Base-by-base conservation (phyloP, 2,888 invertebrate genomes). In the Ectemnius cavifrons region DNA sequence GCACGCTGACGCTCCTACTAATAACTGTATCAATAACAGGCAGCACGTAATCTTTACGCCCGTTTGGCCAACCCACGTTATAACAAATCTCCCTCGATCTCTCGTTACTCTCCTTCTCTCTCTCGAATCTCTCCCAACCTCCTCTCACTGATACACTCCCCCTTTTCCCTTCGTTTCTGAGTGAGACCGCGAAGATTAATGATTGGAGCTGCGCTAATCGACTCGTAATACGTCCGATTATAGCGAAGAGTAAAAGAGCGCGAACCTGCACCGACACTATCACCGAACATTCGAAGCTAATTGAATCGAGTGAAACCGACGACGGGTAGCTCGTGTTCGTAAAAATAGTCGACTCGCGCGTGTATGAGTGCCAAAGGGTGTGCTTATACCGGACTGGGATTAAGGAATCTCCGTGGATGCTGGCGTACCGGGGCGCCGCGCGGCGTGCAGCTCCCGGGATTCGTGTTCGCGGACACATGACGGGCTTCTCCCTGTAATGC, bases 401-500 rank as follows among this genome's bases (percentile, higher is more conserved):
- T 52, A 52, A 52, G 52, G 37, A 37, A 37, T 37, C 37, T 37
- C 37, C 37, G 37, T 37, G 37, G 37, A 37, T 37, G 37, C 37
- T 37, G 37, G 37, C 37, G 37, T 8, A 11, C 37, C 37, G 37
- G 37, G 0, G 37, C 8, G 37, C 1, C 28, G 37, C 37, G 37
- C 37, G 11, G 11, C 37, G 8, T 4, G 8, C 37, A 6, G 11
- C 56, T 18, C 11, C 56, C 11, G 16, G 56, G 20, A 61, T 56
- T 16, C 52, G 52, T 16, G 23, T 45, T 16, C 20, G 18, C 57
- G 75, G 63, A 81, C 76, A 73, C 52, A 74, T 80, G 75, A 77
- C 77, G 79, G 61, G 52, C 71, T 52, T 16, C 45, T 63, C 64
- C 52, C 73, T 59, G 28, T 81, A 82, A 82, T 78, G 59, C 82